Base-by-base conservation (phyloP, 2,113 vertebrate species). In the Petromus typicus region DNA sequence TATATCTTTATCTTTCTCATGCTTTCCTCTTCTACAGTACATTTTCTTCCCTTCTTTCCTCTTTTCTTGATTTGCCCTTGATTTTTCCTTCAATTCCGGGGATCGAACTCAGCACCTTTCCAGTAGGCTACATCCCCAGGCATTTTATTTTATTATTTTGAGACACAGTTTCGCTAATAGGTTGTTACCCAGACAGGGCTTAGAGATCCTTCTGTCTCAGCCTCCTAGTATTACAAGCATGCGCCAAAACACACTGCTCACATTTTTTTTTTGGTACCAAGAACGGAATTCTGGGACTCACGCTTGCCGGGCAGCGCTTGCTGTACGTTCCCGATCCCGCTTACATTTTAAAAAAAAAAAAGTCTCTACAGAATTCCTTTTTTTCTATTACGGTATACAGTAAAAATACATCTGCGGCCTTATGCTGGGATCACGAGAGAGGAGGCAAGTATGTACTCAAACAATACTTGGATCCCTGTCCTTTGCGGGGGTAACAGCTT, bases 401-500 rank as follows among this genome's bases (percentile, higher is more conserved):
- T 81, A 73, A 94, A 92, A 69, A 69, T 48, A 73, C 23, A 51
- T 54, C 43, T 59, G 69, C 34, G n/a, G 32, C 45, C 89, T 84
- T 40, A n/a, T 57, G 45, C 61, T 78, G 75, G 81, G 76, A 54
- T 43, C 57, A 27, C 3, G n/a, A n/a, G 16, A 81, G 56, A 67
- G 48, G 76, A 85, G 75, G 83, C 64, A 95, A 91, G 79, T 56
- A 88, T 3, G 85, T 57, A 73, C 67, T 90, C 81, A 64, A 81
- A 92, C 61, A 88, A 81, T 57, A 67, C 78, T 23, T 92, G 85
- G 92, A 63, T 79, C 64, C 71, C 76, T 90, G 57, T 93, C 59
- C 14, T 67, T 95, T 83, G 73, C 56, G 61, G 94, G 85, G 90
- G 88, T 79, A 94, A 73, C 71, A 90, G 75, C 92, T 75, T 97